Conservation (phyloP, 2,888 invertebrate species). For the Auanema sp. region DNA sequence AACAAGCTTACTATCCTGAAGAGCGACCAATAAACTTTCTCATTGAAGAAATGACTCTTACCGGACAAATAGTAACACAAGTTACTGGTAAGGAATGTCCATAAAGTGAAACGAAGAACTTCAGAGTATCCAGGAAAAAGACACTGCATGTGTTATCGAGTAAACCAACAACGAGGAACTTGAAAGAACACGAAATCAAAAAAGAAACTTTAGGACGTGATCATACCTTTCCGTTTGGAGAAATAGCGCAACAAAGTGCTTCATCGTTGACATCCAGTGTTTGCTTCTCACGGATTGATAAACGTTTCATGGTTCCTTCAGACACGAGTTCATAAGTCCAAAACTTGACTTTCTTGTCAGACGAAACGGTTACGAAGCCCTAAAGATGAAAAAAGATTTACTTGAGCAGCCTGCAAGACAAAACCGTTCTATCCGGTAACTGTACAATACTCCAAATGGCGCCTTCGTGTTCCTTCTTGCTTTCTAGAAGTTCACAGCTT, state of each 20-base stretch:
- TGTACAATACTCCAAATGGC: conserved; percentile 80
- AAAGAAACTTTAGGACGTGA: conserved; percentile 2
- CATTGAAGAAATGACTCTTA: conserved; percentile 18
- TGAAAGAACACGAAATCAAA: conserved; percentile 2
- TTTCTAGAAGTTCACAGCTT: conserved; percentile 79
- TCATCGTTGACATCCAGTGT: conserved; percentile 85
- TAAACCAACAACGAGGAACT: conserved; percentile 82
- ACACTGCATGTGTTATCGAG: conserved; percentile 92
- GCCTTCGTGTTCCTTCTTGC: conserved; percentile 75
- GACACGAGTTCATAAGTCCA: conserved; percentile 83
- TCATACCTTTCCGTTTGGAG: conserved; percentile 50
- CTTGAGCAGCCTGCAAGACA: too few species aligned
- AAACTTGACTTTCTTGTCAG: conserved; percentile 85
- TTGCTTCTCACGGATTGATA: conserved; percentile 74
- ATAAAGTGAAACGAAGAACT: conserved; percentile 91
- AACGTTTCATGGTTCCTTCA: conserved; percentile 63
- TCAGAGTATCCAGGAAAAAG: conserved; percentile 89
- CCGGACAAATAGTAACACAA: conserved; percentile 82
- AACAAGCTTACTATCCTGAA: conserved; percentile 72
- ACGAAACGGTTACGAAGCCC: conserved; percentile 76
- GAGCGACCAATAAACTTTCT: neutral
- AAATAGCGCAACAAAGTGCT: conserved; percentile 78
- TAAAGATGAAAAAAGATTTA: conserved; percentile 69
- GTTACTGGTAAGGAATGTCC: conserved; percentile 93
- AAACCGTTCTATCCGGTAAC: conserved; percentile 77